These are phyloP conservation scores for Aurelia coerulea DNA, from an alignment of 30 jellyfish, hydroid and myxozoan genomes.

Conservation along the genomic window DNA sequence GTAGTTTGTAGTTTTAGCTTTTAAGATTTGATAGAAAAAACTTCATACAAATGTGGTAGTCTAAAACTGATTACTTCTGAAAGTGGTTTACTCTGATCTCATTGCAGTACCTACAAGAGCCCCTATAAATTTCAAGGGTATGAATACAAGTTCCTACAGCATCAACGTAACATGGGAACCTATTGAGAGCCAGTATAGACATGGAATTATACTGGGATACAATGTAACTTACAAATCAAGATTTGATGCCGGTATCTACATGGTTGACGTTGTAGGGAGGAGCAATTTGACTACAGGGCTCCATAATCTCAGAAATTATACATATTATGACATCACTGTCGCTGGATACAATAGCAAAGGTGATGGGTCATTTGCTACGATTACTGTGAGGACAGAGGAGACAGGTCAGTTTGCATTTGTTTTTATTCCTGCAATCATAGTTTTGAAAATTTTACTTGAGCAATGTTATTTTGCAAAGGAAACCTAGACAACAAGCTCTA, in stretches of 20 bases:
- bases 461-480: no score
- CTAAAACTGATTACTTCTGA: no score
- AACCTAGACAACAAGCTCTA: no score
- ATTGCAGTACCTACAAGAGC: slow-evolving; percentile 31
- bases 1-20: no score
- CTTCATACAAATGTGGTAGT: no score
- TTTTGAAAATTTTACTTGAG: no score
- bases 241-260: not conserved
- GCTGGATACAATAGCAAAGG: slow-evolving; percentile 43
- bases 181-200: slow-evolving; percentile 14
- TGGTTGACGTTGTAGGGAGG: slow-evolving; percentile 15
- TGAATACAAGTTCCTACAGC: slow-evolving; percentile 45
- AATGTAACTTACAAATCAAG: not conserved
- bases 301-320: slow-evolving; percentile 10
- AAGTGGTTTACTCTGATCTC: no score
- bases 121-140: slow-evolving; percentile 10
- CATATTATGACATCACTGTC: slow-evolving; percentile 10
- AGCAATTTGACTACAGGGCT: slow-evolving; percentile 11
- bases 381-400: slow-evolving; percentile 31
- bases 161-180: slow-evolving; percentile 35
- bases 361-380: not conserved
- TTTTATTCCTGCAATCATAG: no score
- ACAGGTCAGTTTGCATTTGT: not conserved
- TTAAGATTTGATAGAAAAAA: no score
- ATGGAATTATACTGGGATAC: slow-evolving; percentile 43